Base-by-base conservation (phyloP, 2,888 invertebrate species). In the Morinoia aosen region DNA sequence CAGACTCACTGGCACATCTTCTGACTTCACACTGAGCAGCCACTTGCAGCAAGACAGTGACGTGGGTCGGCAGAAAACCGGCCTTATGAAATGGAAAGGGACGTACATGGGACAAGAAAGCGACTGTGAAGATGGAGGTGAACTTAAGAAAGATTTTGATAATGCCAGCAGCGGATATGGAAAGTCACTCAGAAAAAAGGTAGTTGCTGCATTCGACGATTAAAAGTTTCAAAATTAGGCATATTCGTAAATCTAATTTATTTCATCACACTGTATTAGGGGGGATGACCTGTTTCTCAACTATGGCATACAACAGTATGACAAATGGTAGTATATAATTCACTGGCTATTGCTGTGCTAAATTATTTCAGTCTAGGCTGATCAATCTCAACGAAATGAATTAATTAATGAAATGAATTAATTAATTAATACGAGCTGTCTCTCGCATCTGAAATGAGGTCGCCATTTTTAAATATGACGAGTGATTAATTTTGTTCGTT, bases 51-150 rank as follows among this genome's bases (percentile, higher is more conserved):
- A 96, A 95, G 95, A 95, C 93, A 90, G 64, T 56, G 58, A 91
- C 25, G 19, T 16, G 19, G 88, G 40, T 7, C 95, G 96, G 91
- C 95, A 96, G 93, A 95, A 97, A 95, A 97, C 98, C 97, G 98
- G 98, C 95, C 97, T 98, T 97, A 98, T 98, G 97, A 98, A 98
- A 97, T 98, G 98, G 98, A 98, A 98, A 97, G 98, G 98, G 95
- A 98, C 98, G 94, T 98, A 98, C 96, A 98, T 98, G 97, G 98
- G 98, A 40, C 98, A 98, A 8, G 98, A 98, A 96, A 98, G 98
- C 97, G 98, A 98, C 97, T 97, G 97, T 94, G 95, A 95, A 56
- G 96, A 96, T 39, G 95, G 94, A 7, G 56, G 93, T 16, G 95
- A 96, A 96, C 96, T 96, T 91, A 96, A 96, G 91, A 96, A 96